Evolutionary conservation across 1,140 invertebrate genomes (phyloP).

Genomic region (Neodiprion lecontei): DNA sequence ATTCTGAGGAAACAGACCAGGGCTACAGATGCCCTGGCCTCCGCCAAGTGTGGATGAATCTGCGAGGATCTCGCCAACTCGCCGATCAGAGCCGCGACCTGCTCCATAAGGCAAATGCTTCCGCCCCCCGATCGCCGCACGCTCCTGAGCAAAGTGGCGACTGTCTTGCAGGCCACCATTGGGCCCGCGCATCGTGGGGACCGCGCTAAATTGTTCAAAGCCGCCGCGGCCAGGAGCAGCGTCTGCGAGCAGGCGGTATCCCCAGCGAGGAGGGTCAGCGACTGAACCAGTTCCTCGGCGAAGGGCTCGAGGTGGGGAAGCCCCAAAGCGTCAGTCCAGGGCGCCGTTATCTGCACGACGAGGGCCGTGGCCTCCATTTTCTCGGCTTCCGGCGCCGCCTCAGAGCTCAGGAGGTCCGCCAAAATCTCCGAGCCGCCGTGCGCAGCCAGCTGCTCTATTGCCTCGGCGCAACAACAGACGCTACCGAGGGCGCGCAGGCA

Average conservation of each 20-base stretch:
- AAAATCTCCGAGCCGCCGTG: conserved; percentile 71
- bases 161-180: conserved; percentile 66
- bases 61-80: conserved; percentile 76
- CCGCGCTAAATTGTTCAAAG: conserved; percentile 70
- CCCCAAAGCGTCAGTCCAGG: conserved; percentile 66
- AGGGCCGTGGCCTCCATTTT: conserved; percentile 73
- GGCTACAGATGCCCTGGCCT: conserved; percentile 70
- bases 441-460: conserved; percentile 69
- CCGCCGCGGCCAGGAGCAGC: conserved; percentile 71
- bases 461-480: conserved; percentile 69
- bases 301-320: conserved; percentile 45
- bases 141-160: conserved; percentile 63
- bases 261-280: conserved; percentile 61
- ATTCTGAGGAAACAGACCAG: conserved; percentile 80
- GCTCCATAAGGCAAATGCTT: conserved; percentile 68
- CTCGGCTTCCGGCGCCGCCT: conserved; percentile 58
- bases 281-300: conserved; percentile 36
- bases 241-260: conserved; percentile 66
- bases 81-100: conserved; percentile 83
- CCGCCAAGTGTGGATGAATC: conserved; percentile 68
- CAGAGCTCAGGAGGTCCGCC: conserved; percentile 62
- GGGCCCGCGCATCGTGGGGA: conserved; percentile 50
- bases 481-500: conserved; percentile 70
- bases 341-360: conserved; percentile 76
- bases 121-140: conserved; percentile 57